Evolutionary conservation across 2,888 invertebrate species (phyloP), one percentile per base, ranked within the genome.

Genomic region (Perithous albicinctus): DNA sequence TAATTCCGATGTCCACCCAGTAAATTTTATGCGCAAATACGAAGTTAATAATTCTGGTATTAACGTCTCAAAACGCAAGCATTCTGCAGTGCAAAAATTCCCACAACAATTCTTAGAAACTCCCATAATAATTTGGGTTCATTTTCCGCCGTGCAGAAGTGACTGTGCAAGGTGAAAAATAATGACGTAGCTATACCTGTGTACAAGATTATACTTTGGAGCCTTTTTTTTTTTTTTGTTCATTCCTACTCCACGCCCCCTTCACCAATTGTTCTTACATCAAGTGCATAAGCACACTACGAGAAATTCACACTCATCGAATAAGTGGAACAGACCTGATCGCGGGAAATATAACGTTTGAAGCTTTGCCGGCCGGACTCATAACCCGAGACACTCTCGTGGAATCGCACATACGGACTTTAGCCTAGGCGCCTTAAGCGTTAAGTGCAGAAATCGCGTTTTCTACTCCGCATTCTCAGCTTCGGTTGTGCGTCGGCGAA

Each of bases 371-470:
- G 56, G 26, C 15, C 32, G 23, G 41, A 41, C 26, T 43, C 23
- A n/a, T n/a, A n/a, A n/a, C n/a, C 29, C 20, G 6, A 23, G 26
- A 46, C 64, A n/a, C n/a, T n/a, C n/a, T 64, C 64, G 29, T 41
- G 26, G 46, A 46, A 46, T 46, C 43, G 48, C 69, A 73, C 78
- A 72, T 59, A 67, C 66, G 63, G 23, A 48, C 43, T 12, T 26
- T 1, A 12, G n/a, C n/a, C n/a, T n/a, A n/a, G n/a, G n/a, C n/a
- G n/a, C n/a, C 54, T 10, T 29, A 29, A 56, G 56, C 84, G 87
- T 87, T 89, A 89, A 89, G 89, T 89, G 89, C 89, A 87, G 87
- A 89, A 88, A 89, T 80, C 69, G 74, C n/a, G 74, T 80, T 80
- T 86, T 86, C 87, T 86, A 85, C 83, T 84, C 85, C 84, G 87